Evolutionary conservation across 2,797 vertebrate genomes (phyloP), one percentile per base, ranked within the genome.

Genomic region (Pseudochaenichthys georgianus): DNA sequence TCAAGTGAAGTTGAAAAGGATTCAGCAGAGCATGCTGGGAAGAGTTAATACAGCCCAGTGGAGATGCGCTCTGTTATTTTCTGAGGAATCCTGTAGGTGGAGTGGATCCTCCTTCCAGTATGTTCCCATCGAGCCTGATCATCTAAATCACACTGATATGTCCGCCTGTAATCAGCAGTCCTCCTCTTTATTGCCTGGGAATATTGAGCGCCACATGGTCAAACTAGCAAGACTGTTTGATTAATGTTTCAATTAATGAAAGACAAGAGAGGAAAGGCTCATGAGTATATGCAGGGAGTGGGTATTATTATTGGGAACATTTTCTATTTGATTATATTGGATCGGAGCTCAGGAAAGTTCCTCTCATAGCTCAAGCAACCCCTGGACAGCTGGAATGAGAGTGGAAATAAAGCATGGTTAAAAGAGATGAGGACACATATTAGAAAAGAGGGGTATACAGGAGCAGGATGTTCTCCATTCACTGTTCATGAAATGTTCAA

Each of bases 241-340:
- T 88, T 75, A 73, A 90, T 89, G 88, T 79, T 85, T 89, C 82
- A 90, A 87, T 92, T 89, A 83, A 85, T 75, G 63, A 70, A 70
- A 79, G 45, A 38, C 71, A 71, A 74, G 59, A 63, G 59, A 64
- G 61, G 52, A 71, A 72, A 65, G 70, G 73, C 82, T 78, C 60
- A 63, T 28, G 78, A 82, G 57, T 47, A 71, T 74, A 82, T 69
- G 79, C 58, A 53, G 71, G 51, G 75, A 78, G 78, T 57, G 48
- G 64, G 50, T 75, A 54, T 68, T 79, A 80, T 78, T 83, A 83
- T 81, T 81, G 78, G 78, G 73, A 70, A 74, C 53, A 57, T 84
- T 83, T 78, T 84, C 81, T 71, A 53, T 87, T 87, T 85, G 82
- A 91, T 89, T 87, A 73, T 70, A 53, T 84, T 86, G 77, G 82